Percentiles rank a stretch among this genome's conserved stretches.
Evolutionary conservation across 2,888 invertebrate species (phyloP).

Genomic region (Bruchidius siliquastri): DNA sequence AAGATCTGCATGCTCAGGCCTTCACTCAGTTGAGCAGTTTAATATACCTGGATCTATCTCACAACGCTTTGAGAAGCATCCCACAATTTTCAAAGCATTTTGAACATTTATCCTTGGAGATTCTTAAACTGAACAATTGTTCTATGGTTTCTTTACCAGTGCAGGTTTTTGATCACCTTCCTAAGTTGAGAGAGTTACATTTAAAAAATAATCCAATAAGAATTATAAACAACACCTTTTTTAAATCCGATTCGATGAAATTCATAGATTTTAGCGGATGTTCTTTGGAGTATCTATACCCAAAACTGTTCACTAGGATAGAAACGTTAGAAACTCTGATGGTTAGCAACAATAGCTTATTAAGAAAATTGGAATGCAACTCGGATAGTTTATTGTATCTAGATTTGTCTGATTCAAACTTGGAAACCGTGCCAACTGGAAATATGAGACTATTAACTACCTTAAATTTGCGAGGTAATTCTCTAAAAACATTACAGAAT

Average conservation of each 20-base stretch:
- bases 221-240: constrained; percentile 18
- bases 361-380: constrained; percentile 47
- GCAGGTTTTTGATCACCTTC: constrained; percentile 50
- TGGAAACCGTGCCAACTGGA: constrained; percentile 56
- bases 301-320: constrained; percentile 54
- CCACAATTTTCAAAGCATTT: constrained; percentile 44
- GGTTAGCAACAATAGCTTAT: constrained; percentile 58
- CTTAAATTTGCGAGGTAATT: constrained; percentile 59
- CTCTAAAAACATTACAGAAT: constrained; percentile 55
- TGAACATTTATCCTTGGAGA: constrained; percentile 54
- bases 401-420: constrained; percentile 60
- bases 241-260: constrained; percentile 19
- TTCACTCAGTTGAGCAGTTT: constrained; percentile 52
- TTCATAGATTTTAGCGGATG: constrained; percentile 58
- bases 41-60: constrained; percentile 58
- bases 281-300: constrained; percentile 50
- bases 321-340: constrained; percentile 57
- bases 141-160: constrained; percentile 55
- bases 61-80: constrained; percentile 53
- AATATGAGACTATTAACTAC: constrained; percentile 59
- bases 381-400: constrained; percentile 54
- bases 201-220: constrained; percentile 45
- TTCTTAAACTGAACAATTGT: constrained; percentile 59
- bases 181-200: constrained; percentile 52
- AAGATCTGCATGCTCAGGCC: constrained; percentile 53